phyloP scores from a whole-genome alignment of 2,113 vertebrate species.

The Leptobrachium leishanense region DNA sequence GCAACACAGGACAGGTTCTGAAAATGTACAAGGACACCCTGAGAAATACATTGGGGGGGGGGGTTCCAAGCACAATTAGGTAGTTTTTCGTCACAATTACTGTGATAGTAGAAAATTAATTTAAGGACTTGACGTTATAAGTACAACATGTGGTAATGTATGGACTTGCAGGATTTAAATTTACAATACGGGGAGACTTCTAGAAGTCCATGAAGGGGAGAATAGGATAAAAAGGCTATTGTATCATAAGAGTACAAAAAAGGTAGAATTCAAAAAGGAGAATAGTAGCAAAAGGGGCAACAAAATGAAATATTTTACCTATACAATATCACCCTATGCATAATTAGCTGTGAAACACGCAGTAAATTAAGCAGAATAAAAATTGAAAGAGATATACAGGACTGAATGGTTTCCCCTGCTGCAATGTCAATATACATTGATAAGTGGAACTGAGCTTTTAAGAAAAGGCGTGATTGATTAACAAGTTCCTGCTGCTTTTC shows the following conservation, averaged over 20 bases:
- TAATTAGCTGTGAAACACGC: neutral
- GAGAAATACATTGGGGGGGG: too few species aligned
- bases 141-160: too few species aligned
- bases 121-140: too few species aligned
- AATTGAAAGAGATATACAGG: neutral
- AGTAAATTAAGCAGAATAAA: neutral
- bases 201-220: too few species aligned
- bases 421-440: conserved; percentile 4
- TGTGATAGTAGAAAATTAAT: too few species aligned
- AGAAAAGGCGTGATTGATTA: neutral
- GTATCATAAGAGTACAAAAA: neutral
- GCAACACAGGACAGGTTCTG: too few species aligned
- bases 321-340: neutral
- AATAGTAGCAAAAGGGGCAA: neutral
- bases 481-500: neutral
- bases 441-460: neutral
- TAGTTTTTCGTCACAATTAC: too few species aligned
- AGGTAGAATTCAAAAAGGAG: neutral
- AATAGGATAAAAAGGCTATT: too few species aligned
- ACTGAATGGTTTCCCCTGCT: neutral
- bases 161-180: too few species aligned
- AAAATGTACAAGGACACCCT: too few species aligned
- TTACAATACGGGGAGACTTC: too few species aligned
- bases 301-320: neutral
- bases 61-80: too few species aligned